Conservation (phyloP, 2,888 invertebrate species). For the Dromius quadrimaculatus region DNA sequence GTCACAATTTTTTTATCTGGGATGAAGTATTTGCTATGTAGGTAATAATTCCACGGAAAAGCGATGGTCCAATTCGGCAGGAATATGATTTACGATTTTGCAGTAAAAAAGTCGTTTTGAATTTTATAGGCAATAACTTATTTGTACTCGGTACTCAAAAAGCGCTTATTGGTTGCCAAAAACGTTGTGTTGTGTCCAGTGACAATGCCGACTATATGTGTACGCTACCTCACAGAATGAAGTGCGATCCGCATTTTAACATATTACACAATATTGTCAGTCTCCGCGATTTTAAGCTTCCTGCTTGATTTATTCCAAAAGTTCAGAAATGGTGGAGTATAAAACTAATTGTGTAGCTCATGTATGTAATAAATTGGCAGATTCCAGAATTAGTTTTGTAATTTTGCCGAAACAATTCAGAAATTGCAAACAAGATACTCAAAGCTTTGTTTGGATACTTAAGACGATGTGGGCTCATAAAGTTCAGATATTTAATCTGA, state of each 20-base stretch:
- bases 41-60: constrained; percentile 29
- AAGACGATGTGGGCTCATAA: constrained; percentile 16
- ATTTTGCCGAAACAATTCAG: constrained; percentile 25
- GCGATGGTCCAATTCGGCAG: constrained; percentile 20
- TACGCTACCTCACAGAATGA: too few relatives aligned
- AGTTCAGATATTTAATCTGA: constrained; percentile 32
- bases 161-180: constrained; percentile 9
- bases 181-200: neutral
- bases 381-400: constrained; percentile 18
- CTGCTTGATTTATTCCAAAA: too few relatives aligned
- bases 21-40: constrained; percentile 6
- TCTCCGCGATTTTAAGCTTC: too few relatives aligned
- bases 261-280: too few relatives aligned
- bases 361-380: constrained; percentile 6
- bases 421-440: constrained; percentile 28
- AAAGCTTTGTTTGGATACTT: constrained; percentile 27
- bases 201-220: too few relatives aligned
- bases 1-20: neutral
- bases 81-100: constrained; percentile 16
- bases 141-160: constrained; percentile 17
- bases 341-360: too few relatives aligned
- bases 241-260: too few relatives aligned
- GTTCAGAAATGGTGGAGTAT: too few relatives aligned
- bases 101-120: constrained; percentile 33
- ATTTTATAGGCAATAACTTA: constrained; percentile 31